A percentile compares a stretch with the other conserved stretches of the same genome.
phyloP scores from a whole-genome alignment of 2,113 vertebrate genomes.

The Sylvietta virens region DNA sequence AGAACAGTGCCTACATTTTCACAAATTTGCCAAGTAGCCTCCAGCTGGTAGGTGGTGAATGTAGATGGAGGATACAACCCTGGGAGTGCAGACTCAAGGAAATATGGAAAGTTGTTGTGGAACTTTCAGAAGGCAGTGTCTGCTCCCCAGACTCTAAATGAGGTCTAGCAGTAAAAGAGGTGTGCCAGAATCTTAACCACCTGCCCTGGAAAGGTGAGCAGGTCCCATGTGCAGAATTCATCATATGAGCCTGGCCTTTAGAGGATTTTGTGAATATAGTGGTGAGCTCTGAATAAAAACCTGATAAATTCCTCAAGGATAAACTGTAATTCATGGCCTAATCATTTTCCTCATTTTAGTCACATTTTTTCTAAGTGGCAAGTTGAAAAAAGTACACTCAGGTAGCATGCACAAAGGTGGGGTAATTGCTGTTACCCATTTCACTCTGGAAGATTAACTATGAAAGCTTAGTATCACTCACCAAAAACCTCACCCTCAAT shows the following conservation, averaged over 20 bases:
- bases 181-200: neutral
- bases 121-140: neutral
- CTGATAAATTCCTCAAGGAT: neutral
- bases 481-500: neutral
- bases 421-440: neutral
- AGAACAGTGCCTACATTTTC: neutral
- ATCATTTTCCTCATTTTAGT: neutral
- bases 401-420: neutral
- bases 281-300: neutral
- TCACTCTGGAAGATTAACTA: neutral
- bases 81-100: neutral
- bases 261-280: neutral
- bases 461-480: neutral
- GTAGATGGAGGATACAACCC: neutral
- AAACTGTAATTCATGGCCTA: neutral
- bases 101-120: neutral
- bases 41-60: neutral
- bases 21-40: neutral
- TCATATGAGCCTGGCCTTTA: neutral
- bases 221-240: neutral
- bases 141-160: neutral
- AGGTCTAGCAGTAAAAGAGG: neutral
- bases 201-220: neutral
- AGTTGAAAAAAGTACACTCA: neutral
- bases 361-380: neutral